Conservation (phyloP, 2,888 invertebrate genomes). For the Drosophila koepferae region DNA sequence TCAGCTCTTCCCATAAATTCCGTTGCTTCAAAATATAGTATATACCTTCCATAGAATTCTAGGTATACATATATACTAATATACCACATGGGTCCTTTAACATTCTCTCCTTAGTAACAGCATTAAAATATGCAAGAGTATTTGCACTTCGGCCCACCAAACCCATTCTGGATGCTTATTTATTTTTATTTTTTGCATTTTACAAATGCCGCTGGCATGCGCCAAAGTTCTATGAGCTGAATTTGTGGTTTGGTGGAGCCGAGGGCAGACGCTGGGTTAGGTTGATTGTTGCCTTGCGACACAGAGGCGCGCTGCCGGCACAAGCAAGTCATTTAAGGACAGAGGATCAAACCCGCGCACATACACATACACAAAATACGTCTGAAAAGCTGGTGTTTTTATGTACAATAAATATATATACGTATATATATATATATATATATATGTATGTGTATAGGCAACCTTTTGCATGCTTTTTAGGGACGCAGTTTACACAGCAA, state of each 20-base stretch:
- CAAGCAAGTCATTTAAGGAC: slow-evolving; percentile 65
- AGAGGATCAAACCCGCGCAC: slow-evolving; percentile 45
- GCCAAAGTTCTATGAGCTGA: slow-evolving; percentile 64
- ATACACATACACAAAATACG: slow-evolving; percentile 9
- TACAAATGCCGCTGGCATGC: slow-evolving; percentile 48
- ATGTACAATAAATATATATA: slow-evolving; percentile 6
- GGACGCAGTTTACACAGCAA: slow-evolving; percentile 35
- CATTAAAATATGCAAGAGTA: slow-evolving; percentile 7
- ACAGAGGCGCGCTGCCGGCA: slow-evolving; percentile 24
- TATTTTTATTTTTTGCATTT: slow-evolving; percentile 34
- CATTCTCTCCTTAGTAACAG: slow-evolving; percentile 1
- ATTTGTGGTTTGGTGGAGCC: slow-evolving; percentile 32
- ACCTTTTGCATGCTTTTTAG: slow-evolving; percentile 68
- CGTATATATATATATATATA: neutral
- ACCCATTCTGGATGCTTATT: neutral
- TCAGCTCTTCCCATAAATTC: neutral
- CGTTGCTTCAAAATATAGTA: neutral
- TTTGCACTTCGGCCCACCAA: neutral
- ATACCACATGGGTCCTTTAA: neutral
- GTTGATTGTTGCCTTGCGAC: slow-evolving; percentile 30
- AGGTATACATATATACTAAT: neutral
- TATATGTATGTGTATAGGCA: slow-evolving; percentile 21
- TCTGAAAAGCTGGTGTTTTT: neutral
- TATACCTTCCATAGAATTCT: neutral
- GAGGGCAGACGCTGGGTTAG: slow-evolving; percentile 3